Evolutionary conservation across 35 echinoderm and acorn worm species (phyloP), one percentile per base, ranked within the genome.

Genomic region (Antedon bifida): DNA sequence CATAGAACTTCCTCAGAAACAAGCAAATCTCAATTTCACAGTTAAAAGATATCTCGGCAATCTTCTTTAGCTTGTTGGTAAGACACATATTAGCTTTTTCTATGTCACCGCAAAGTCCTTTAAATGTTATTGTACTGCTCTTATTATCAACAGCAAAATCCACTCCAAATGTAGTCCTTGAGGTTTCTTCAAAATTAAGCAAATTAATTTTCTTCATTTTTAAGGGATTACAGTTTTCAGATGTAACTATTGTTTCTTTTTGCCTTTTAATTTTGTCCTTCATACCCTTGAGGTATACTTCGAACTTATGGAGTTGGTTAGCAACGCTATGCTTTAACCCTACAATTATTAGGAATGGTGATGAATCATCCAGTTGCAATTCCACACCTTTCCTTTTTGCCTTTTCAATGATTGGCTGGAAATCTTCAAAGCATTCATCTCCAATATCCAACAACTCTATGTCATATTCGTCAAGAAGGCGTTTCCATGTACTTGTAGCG

Each of bases 71-170:
- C 26, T 35, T 34, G 5, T 26, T 81, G 26, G 46, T 35, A 35
- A 80, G 79, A 3, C 30, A 21, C 17, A 87, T 16, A 23, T 34
- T 36, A 13, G 77, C 85, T 8, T 81, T 78, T 19, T 39, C 29
- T n/a, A 87, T 36, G 36, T 30, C 78, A 26, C 30, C 75, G 11
- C 77, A 5, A 21, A 79, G 46, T 73, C 85, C 85, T 30, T 87
- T 44, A 80, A 87, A 80, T 16, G 45, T 81, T 35, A 87, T 33
- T 33, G 23, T 64, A 64, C 23, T 64, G 51, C 19, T 64, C 9
- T 64, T 11, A 19, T 64, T 21, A 64, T 64, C 51, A 64, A 64
- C 19, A 2, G 19, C 23, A 8, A 64, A 16, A 2, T 11, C 23
- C 9, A 64, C 51, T 11, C 51, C 51, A 64, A 16, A 64, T 11